Evolutionary conservation across 2,888 invertebrate species (phyloP).

Genomic region (Drosophila kuntzei): DNA sequence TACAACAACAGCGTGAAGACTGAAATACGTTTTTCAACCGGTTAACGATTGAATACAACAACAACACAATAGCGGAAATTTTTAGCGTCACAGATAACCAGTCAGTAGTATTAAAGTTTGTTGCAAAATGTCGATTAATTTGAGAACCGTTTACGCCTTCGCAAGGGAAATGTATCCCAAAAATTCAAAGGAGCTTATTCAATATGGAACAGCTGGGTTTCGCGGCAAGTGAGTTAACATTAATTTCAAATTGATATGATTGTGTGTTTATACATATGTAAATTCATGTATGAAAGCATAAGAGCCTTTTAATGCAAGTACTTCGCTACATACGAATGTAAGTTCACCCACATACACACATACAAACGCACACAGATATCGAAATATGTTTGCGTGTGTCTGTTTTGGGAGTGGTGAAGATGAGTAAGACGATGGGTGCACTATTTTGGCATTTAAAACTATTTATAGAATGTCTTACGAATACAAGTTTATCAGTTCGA

Average conservation of each 20-base stretch:
- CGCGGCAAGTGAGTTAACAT: conserved; percentile 87
- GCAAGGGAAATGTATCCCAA: conserved; percentile 92
- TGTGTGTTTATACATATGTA: conserved; percentile 1
- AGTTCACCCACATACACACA: conserved; percentile 19
- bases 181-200: conserved; percentile 88
- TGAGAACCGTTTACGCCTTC: conserved; percentile 89
- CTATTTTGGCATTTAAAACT: conserved; percentile 59
- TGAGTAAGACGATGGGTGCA: conserved; percentile 61
- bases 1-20: conserved; percentile 48
- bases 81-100: conserved; percentile 35
- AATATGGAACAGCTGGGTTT: conserved; percentile 95
- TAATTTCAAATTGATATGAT: conserved; percentile 13
- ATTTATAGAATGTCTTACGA: conserved; percentile 69
- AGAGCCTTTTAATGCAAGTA: conserved; percentile 1
- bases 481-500: conserved; percentile 66
- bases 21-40: conserved; percentile 54
- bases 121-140: conserved; percentile 83
- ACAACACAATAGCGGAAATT: conserved; percentile 14
- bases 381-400: conserved; percentile 11
- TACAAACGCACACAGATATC: conserved; percentile 13
- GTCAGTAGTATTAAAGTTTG: conserved; percentile 20
- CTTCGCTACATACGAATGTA: conserved; percentile 10
- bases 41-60: conserved; percentile 33
- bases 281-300: conserved; percentile 3
- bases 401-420: conserved; percentile 59